Evolutionary conservation across 1,140 invertebrate genomes (phyloP), one percentile per base, ranked within the genome.

Genomic region (Protaetia brevitarsis): DNA sequence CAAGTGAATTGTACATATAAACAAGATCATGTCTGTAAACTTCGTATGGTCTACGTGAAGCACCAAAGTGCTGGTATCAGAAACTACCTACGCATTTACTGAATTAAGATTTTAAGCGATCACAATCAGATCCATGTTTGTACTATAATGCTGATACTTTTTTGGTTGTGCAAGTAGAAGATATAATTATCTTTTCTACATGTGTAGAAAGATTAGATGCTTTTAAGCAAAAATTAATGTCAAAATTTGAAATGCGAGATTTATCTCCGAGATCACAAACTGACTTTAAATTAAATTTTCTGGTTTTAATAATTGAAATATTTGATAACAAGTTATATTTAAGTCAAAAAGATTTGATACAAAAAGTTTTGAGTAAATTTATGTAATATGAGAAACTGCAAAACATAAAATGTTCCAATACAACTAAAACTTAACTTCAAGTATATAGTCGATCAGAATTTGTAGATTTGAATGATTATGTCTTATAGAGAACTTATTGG

Each of bases 41-140:
- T 65, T 7, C 67, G 21, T 60, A 81, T 71, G 79, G 78, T 1
- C 63, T 80, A 4, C 78, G 79, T 58, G 76, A 79, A 59, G 71
- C 77, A 4, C 65, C 74, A 6, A 64, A 66, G 56, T 45, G 63
- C 21, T 77, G 73, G 75, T 74, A 76, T 65, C 23, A 34, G 19
- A 72, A 71, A 68, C 63, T 77, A 13, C 66, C 76, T 66, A 19
- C 63, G 21, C 13, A 7, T 21, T 41, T 63, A 36, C 3, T 63
- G 5, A 41, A 16, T 7, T 23, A 13, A 19, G 61, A 21, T 7
- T 63, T 37, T 63, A 19, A 8, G 16, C 10, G 27, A 27, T 60
- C 58, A 5, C 8, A 60, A 16, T 27, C 21, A 7, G 58, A 60
- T 60, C 23, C 10, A 7, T 60, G 58, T 60, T 60, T 60, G 58